These are phyloP conservation scores for Andrena haemorrhoa DNA, from an alignment of 2,888 invertebrate genomes.

Conservation along the genomic window DNA sequence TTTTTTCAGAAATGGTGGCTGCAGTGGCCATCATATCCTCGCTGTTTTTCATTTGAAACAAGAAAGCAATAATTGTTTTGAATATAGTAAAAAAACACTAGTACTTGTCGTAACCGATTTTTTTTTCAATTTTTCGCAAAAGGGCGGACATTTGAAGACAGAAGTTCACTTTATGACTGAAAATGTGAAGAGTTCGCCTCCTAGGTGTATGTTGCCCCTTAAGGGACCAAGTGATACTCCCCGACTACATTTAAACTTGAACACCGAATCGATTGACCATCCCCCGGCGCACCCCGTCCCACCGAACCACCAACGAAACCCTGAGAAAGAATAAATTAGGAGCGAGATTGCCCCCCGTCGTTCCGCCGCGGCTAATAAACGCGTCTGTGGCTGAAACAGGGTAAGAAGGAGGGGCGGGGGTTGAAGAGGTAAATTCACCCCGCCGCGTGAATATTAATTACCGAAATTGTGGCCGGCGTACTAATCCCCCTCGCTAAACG, in stretches of 20 bases:
- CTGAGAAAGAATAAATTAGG: constrained; percentile 38
- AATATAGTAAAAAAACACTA: too few species aligned
- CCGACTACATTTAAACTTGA: background rate
- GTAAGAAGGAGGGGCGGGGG: background rate
- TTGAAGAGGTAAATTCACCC: constrained; percentile 25
- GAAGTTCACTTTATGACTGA: too few species aligned
- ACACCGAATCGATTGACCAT: background rate
- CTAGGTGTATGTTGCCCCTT: background rate
- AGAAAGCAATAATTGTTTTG: too few species aligned
- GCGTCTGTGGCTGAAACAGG: constrained; percentile 13
- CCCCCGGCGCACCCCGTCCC: background rate
- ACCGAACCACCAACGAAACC: background rate
- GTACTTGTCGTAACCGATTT: too few species aligned
- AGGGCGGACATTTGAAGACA: too few species aligned
- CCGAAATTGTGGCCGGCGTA: constrained; percentile 67
- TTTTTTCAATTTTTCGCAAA: too few species aligned
- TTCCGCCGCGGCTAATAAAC: constrained; percentile 23
- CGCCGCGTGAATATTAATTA: constrained; percentile 75
- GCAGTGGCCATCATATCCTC: too few species aligned
- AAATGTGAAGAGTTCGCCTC: too few species aligned
- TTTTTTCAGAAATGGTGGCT: too few species aligned
- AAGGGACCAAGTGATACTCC: background rate
- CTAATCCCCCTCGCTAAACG: constrained; percentile 58
- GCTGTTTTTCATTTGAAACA: too few species aligned
- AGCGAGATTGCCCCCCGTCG: background rate